Base-by-base conservation (phyloP, 2,797 vertebrate genomes). In the Emys orbicularis region DNA sequence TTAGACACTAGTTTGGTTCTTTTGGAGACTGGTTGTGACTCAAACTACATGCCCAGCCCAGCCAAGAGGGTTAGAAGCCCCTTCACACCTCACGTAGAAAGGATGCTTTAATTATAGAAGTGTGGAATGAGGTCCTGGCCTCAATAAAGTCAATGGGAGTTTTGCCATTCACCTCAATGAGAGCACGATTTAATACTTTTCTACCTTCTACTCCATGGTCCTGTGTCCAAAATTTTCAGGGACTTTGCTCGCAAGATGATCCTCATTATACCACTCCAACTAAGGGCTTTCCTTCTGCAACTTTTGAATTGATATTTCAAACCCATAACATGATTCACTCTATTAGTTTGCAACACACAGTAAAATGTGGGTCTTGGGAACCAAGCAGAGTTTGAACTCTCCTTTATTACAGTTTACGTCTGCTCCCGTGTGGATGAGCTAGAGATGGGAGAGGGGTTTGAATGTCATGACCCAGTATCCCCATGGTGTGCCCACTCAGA, bases 81-180 rank as follows among this genome's bases (percentile, higher is more conserved):
- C 57, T 23, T n/a, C 15, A 54, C 12, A 31, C 6, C 34, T 8
- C 37, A 18, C 83, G 27, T 34, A 83, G 11, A 1, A 11, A 79
- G 84, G 41, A 52, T 74, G 50, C 25, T 88, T 61, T 83, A 61
- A 82, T 82, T 84, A 29, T 57, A 77, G 12, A 4, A 0, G 68
- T 84, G 6, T 21, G 84, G 0, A 0, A 0, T 57, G 49, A 54
- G 0, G 0, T 0, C 18, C 19, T 3, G 13, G 47, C 27, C 27
- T 31, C 13, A 34, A 8, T 61, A 27, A 59, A 59, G 57, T 61
- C 29, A 61, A 16, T 34, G 29, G 21, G 5, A 37, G 44, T 49
- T 72, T 1, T 59, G 16, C 61, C 37, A 83, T 77, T 81, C 29
- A 18, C 12, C 3, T 61, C 0, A 0, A 0, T 7, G 15, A 34